Evolutionary conservation across 1,140 invertebrate species (phyloP).

Genomic region (Atta texana): DNA sequence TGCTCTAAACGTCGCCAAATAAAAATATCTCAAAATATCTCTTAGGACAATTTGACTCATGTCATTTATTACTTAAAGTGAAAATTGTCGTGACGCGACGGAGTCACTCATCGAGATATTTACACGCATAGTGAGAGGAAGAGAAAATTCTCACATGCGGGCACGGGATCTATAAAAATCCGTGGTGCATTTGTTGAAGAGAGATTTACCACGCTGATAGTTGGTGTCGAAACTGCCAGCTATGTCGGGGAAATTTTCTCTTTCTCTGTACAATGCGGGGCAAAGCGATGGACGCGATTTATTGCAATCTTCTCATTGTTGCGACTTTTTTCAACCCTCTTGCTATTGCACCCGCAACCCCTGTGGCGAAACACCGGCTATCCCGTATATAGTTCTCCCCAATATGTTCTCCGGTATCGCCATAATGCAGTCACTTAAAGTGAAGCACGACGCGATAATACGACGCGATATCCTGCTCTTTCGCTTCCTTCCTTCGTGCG

Average conservation of each 20-base stretch:
- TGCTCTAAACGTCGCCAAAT: background rate
- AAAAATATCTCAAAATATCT: background rate
- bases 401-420: slow-evolving; percentile 31
- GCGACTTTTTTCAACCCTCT: slow-evolving; percentile 28
- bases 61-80: background rate
- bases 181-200: slow-evolving; percentile 55
- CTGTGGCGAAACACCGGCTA: background rate
- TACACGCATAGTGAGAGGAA: background rate
- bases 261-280: background rate
- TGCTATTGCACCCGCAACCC: background rate
- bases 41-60: background rate
- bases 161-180: slow-evolving; percentile 55
- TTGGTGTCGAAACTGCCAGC: slow-evolving; percentile 17
- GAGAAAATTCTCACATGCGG: slow-evolving; percentile 39
- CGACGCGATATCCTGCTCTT: slow-evolving; percentile 50
- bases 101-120: slow-evolving; percentile 10
- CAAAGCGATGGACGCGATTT: slow-evolving; percentile 52
- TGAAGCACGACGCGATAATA: slow-evolving; percentile 70
- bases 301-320: slow-evolving; percentile 51
- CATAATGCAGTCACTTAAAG: slow-evolving; percentile 70
- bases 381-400: background rate
- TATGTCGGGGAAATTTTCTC: background rate
- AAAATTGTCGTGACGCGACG: slow-evolving; percentile 4
- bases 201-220: slow-evolving; percentile 53
- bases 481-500: slow-evolving; percentile 55